Evolutionary conservation across 2,113 vertebrate species (phyloP).

Genomic region (Orycteropus afer): DNA sequence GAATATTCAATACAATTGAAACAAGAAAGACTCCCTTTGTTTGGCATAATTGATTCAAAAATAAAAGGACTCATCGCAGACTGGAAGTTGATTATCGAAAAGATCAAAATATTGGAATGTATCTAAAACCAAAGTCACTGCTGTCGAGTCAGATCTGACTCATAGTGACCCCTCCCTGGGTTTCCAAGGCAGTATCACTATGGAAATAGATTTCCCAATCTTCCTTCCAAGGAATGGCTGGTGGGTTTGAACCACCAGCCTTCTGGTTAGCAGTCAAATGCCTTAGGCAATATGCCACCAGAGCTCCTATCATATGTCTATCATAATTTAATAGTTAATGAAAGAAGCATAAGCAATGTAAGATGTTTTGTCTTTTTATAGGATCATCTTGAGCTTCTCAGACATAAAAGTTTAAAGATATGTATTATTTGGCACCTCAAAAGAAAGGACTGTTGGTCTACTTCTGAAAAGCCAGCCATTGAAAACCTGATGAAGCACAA

Average conservation of each 20-base stretch:
- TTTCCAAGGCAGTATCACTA: no score
- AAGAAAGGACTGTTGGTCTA: neutral
- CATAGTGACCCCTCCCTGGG: no score
- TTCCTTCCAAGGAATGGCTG: no score
- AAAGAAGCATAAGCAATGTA: neutral
- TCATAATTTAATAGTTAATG: neutral
- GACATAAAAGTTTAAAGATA: neutral
- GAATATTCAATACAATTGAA: conserved; percentile 54
- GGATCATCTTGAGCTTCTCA: neutral
- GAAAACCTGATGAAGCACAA: neutral
- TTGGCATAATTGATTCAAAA: neutral
- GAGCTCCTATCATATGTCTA: neutral
- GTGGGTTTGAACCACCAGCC: no score
- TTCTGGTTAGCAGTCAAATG: no score
- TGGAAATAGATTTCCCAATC: no score
- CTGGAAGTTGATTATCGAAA: neutral
- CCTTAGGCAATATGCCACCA: no score
- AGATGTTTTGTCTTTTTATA: neutral
- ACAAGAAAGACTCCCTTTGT: conserved; percentile 67
- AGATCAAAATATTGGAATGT: neutral
- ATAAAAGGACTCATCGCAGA: neutral
- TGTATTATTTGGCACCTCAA: neutral
- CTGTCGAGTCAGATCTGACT: no score
- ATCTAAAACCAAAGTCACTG: no score
- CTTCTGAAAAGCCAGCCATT: neutral